A percentile compares a stretch with the other conserved stretches of the same genome.
These are phyloP conservation scores for Brachyhypopomus occidentalis DNA, from an alignment of 2,113 vertebrate genomes.

Conservation along the genomic window DNA sequence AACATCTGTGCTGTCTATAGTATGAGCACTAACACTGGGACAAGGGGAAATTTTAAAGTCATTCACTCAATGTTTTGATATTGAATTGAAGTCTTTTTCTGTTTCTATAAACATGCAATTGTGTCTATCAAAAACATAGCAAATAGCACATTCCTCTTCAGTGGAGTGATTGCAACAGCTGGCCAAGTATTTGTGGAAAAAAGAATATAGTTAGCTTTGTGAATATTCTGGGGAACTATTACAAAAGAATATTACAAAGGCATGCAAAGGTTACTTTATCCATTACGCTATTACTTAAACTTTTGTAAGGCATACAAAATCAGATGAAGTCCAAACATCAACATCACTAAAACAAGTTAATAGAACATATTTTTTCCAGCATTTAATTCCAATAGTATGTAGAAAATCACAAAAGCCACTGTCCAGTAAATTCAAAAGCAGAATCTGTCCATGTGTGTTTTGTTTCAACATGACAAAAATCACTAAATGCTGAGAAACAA, in stretches of 20 bases:
- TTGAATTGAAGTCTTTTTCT: background rate
- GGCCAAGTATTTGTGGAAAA: slow-evolving; percentile 18
- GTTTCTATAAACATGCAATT: background rate
- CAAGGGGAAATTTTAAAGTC: background rate
- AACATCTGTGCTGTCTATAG: background rate
- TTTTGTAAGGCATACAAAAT: no score
- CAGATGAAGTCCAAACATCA: background rate
- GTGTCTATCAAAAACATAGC: background rate
- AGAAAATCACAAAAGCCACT: background rate
- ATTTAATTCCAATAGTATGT: background rate
- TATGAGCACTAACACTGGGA: background rate
- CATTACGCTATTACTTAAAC: no score
- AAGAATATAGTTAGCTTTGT: background rate
- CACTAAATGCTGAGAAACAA: background rate
- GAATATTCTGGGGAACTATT: slow-evolving; percentile 21
- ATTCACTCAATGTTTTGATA: background rate
- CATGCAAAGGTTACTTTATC: background rate
- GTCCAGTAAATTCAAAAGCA: background rate
- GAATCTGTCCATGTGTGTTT: background rate
- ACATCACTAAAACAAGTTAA: background rate
- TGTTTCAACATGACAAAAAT: background rate
- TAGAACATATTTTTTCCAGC: background rate
- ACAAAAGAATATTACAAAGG: slow-evolving; percentile 5
- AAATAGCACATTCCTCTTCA: background rate
- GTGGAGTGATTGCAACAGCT: slow-evolving; percentile 16